Evolutionary conservation across 2,113 vertebrate genomes (phyloP).

Genomic region (Tetrax tetrax): DNA sequence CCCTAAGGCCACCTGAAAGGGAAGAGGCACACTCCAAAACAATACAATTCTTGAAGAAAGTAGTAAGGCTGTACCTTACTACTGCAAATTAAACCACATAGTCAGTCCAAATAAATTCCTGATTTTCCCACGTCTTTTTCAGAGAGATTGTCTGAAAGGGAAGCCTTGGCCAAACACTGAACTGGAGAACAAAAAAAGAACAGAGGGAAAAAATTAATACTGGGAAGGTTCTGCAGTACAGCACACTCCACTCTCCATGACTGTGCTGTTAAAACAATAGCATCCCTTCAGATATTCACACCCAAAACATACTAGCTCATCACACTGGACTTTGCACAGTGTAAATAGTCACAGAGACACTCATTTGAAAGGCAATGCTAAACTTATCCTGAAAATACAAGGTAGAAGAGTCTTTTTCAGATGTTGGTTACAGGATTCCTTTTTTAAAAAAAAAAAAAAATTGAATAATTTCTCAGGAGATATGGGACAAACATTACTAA

Average conservation of each 20-base stretch:
- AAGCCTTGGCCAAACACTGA: neutral
- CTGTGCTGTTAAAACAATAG: neutral
- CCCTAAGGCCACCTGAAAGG: neutral
- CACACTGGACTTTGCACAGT: rapidly evolving
- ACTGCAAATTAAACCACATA: neutral
- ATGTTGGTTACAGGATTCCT: neutral
- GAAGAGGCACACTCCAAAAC: neutral
- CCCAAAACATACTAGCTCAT: neutral
- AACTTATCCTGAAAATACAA: neutral
- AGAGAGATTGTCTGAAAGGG: neutral
- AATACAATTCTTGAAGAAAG: neutral
- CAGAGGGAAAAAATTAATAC: neutral
- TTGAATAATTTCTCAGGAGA: neutral
- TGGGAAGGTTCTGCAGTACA: neutral
- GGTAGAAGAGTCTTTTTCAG: neutral
- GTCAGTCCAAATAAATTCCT: neutral
- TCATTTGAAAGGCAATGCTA: neutral
- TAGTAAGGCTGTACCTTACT: neutral
- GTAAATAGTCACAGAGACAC: neutral
- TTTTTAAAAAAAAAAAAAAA: neutral
- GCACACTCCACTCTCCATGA: neutral
- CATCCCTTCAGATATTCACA: neutral
- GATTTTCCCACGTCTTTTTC: neutral
- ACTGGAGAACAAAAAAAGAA: neutral
- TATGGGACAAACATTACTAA: neutral